Percentiles rank a stretch among this genome's conserved stretches.
phyloP scores from a whole-genome alignment of 2,888 invertebrate genomes.

The Tachina lurida region DNA sequence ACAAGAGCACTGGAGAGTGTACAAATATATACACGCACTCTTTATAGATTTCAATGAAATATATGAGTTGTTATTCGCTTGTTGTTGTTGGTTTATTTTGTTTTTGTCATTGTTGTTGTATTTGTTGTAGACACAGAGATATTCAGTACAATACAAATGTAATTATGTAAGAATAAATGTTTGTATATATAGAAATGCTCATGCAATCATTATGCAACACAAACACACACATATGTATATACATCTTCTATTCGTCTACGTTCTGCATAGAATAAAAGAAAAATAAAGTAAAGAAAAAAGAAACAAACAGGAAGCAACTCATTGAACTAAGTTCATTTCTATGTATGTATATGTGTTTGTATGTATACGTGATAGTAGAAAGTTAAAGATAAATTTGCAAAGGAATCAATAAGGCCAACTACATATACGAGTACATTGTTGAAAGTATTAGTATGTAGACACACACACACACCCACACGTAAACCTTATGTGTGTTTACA shows the following conservation, averaged over 20 bases:
- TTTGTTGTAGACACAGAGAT: constrained; percentile 24
- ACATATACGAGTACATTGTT: not conserved
- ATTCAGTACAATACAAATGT: constrained; percentile 13
- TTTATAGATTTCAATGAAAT: constrained; percentile 45
- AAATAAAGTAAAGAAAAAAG: not conserved
- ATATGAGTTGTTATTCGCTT: constrained; percentile 37
- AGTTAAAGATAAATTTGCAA: constrained; percentile 10
- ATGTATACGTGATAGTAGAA: not conserved
- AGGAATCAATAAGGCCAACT: constrained; percentile 35
- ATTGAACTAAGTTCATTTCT: constrained; percentile 40
- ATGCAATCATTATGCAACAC: constrained; percentile 46
- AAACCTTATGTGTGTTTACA: not conserved
- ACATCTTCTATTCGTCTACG: not conserved
- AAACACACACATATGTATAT: not conserved
- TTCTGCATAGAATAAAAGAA: not conserved
- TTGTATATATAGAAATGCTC: constrained; percentile 17
- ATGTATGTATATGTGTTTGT: no score
- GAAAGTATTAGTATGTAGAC: not conserved
- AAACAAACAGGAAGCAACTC: constrained; percentile 48
- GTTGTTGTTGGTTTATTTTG: constrained; percentile 31
- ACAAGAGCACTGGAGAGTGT: constrained; percentile 17
- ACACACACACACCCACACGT: not conserved
- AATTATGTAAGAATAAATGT: constrained; percentile 3
- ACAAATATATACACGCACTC: constrained; percentile 2
- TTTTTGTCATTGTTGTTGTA: constrained; percentile 23